Evolutionary conservation across 2,113 vertebrate species (phyloP).

Genomic region (Periophthalmus modestus): DNA sequence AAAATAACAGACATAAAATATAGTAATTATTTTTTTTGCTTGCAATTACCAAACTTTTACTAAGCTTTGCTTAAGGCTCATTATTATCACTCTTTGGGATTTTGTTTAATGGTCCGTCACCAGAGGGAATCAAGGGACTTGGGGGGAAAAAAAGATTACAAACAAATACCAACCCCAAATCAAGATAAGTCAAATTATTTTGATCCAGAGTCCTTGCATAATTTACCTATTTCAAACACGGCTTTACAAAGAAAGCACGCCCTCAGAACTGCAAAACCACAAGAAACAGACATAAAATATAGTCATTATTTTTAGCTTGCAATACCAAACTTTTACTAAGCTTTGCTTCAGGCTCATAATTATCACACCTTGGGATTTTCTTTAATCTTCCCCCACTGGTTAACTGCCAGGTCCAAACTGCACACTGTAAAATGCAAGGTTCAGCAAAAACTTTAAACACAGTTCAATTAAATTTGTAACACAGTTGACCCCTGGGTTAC

Average conservation of each 20-base stretch:
- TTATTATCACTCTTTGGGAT: conserved; percentile 20
- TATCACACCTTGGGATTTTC: conserved; percentile 12
- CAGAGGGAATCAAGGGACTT: conserved; percentile 51
- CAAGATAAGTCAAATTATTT: conserved; percentile 20
- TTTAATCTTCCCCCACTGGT: conserved; percentile 11
- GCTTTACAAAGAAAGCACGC: conserved; percentile 76
- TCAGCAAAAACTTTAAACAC: conserved; percentile 18
- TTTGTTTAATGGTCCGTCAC: conserved; percentile 42
- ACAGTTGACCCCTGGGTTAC: conserved; percentile 63
- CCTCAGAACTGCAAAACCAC: conserved; percentile 53
- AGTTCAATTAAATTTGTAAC: conserved; percentile 61
- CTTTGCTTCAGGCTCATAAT: conserved; percentile 1
- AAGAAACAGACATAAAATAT: conserved; percentile 16
- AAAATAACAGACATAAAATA: neutral
- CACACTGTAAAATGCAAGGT: conserved; percentile 14
- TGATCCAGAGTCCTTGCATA: conserved; percentile 20
- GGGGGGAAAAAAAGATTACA: conserved; percentile 45
- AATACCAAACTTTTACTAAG: neutral
- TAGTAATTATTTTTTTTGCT: neutral
- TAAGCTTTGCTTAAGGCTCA: neutral
- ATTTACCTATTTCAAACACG: conserved; percentile 49
- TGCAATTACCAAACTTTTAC: neutral
- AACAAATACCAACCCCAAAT: conserved; percentile 33
- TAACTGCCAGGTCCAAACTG: conserved; percentile 8
- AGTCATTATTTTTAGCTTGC: neutral